Percentiles rank a stretch among this genome's conserved stretches.
Conservation (phyloP, 2,113 vertebrate genomes). For the Dicaeum eximium region DNA sequence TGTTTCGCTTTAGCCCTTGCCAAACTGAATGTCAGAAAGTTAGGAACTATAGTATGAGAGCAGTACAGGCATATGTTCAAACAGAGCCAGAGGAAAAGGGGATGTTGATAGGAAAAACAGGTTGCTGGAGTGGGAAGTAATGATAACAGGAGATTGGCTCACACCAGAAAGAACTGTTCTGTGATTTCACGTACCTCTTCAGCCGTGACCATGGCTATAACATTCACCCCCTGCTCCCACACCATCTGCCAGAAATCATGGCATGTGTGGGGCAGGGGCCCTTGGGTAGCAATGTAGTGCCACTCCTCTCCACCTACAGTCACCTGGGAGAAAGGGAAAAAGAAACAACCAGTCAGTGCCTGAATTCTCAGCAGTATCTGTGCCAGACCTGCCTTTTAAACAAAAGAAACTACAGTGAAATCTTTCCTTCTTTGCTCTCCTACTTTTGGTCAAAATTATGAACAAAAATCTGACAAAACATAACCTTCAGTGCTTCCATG, state of each 20-base stretch:
- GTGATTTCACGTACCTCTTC: conserved; percentile 81
- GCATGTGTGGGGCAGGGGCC: conserved; percentile 88
- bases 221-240: conserved; percentile 93
- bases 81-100: not conserved
- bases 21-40: not conserved
- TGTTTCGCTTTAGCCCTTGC: not conserved
- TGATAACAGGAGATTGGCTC: not conserved
- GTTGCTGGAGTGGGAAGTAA: not conserved
- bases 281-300: conserved; percentile 95
- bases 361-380: not conserved
- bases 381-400: not conserved
- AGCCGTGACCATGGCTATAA: conserved; percentile 94
- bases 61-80: not conserved
- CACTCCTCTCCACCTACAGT: conserved; percentile 88
- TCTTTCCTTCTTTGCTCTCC: not conserved
- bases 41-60: not conserved
- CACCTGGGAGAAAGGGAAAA: conserved; percentile 71
- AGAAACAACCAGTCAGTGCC: not conserved
- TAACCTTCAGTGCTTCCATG: not conserved
- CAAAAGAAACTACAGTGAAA: not conserved
- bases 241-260: conserved; percentile 99
- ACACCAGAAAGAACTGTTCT: not conserved
- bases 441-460: not conserved
- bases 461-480: not conserved
- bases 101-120: not conserved